A percentile compares a stretch with the other conserved stretches of the same genome.
Conservation (phyloP, 2,113 vertebrate genomes). For the Psilopsiagon aymara region DNA sequence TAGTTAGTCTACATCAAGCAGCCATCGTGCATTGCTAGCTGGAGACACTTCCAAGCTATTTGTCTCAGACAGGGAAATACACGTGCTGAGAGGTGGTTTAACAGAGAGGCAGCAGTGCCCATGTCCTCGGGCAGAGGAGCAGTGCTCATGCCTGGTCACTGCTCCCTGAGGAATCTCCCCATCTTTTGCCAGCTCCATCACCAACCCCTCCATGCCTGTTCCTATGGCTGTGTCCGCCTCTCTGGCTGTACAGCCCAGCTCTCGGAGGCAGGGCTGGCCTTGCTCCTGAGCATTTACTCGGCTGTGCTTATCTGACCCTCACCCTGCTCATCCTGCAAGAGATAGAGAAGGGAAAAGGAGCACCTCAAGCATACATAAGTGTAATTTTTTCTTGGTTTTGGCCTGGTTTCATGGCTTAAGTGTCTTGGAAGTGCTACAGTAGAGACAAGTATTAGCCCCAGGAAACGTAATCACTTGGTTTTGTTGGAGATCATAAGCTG, state of each 20-base stretch:
- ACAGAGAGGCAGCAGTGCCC: fast-evolving
- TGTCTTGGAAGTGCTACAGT: background rate
- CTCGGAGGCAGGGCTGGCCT: background rate
- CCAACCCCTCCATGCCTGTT: background rate
- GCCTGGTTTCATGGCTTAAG: background rate
- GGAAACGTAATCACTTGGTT: background rate
- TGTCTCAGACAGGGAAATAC: background rate
- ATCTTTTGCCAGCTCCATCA: background rate
- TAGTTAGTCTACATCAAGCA: background rate
- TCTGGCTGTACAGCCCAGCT: background rate
- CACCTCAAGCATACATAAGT: background rate
- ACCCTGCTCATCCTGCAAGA: background rate
- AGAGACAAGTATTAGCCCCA: background rate
- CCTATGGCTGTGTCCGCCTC: fast-evolving
- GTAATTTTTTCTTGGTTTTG: background rate
- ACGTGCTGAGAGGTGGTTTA: background rate
- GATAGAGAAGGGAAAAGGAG: background rate
- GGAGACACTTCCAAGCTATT: background rate
- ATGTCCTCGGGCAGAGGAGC: background rate
- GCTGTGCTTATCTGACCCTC: background rate
- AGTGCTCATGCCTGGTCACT: fast-evolving
- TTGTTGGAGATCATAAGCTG: background rate
- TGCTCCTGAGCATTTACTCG: too few species aligned
- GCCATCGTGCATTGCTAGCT: background rate
- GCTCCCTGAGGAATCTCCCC: background rate